Evolutionary conservation across 2,888 invertebrate genomes (phyloP), one percentile per base, ranked within the genome.

Genomic region (Thumatha senex): DNA sequence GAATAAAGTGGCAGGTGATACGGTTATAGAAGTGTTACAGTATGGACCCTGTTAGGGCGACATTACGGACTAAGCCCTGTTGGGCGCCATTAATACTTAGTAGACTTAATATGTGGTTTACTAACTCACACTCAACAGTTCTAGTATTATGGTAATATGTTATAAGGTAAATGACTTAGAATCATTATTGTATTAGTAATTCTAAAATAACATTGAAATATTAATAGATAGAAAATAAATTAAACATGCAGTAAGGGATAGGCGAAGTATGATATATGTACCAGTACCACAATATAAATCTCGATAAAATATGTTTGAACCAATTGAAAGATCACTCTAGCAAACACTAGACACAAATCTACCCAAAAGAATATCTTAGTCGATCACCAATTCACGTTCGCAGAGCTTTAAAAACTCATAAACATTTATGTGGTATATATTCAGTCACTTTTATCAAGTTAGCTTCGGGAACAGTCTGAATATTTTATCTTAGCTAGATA

Each of bases 391-490:
- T 35, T 12, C 33, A 15, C 10, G 7, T 10, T 18, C 13, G 18
- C 11, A 7, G 11, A 13, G 29, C 29, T 47, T 48, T 46, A 41
- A 45, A 52, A 15, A 18, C 18, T 15, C 31, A 34, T 40, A 46
- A 52, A 65, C 44, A 51, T 53, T 46, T 44, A 56, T 43, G 40
- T 36, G 15, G 43, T 11, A 45, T 30, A 55, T 60, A 48, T 51
- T 39, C 11, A 40, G 34, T 43, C 12, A 35, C 31, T 39, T 38
- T 38, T 39, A 46, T 13, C 38, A 15, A 39, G 46, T 38, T 45
- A 55, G 61, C 64, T 64, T 63, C 46, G 42, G 42, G 36, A 40
- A 33, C 34, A 43, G n/a, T 46, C 39, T 63, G 52, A 55, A 63
- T 67, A 63, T 47, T 48, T 63, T 48, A 67, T 50, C 29, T 1